Evolutionary conservation across 1,140 invertebrate species (phyloP), one percentile per base, ranked within the genome.

Genomic region (Zaprionus gabonicus): DNA sequence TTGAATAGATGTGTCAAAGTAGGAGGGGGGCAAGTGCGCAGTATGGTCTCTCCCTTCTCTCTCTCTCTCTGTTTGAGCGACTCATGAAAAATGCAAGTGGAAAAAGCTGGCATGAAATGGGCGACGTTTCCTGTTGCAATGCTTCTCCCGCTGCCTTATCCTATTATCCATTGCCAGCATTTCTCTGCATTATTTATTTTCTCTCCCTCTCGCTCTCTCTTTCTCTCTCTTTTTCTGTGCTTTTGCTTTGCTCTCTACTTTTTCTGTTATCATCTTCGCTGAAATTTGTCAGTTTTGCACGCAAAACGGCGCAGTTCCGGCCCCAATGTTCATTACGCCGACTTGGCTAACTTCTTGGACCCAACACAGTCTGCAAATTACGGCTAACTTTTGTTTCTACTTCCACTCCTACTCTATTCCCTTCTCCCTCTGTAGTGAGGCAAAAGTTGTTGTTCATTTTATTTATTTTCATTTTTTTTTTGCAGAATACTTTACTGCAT

Each of bases 241-340:
- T n/a, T 46, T 0, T 46, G 41, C 41, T 46, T 46, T 9, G 34
- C 23, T 67, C 17, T 17, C n/a, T 59, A 64, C 34, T 41, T 27
- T 72, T 25, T 41, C 25, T 15, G n/a, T 38, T 17, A 46, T 46
- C 41, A 46, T n/a, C 2, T 53, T 76, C 20, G 41, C 34, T 66
- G 51, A 4, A 66, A 66, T 75, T 75, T 76, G 69, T 78, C 71
- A 82, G 81, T 82, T 34, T 76, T 88, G 68, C 65, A 81, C 70
- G 81, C 84, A 88, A 87, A 87, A 88, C 69, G 78, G 71, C 84
- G 71, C 77, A 88, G 69, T 88, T 87, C 84, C 84, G 84, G 84
- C 44, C 46, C 10, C 81, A 78, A 74, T 78, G 84, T 81, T 87
- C 84, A 88, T 88, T 88, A 88, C 71, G 81, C 60, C 81, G 66